phyloP scores from a whole-genome alignment of 2,888 invertebrate species.

The Ditula angustiorana region DNA sequence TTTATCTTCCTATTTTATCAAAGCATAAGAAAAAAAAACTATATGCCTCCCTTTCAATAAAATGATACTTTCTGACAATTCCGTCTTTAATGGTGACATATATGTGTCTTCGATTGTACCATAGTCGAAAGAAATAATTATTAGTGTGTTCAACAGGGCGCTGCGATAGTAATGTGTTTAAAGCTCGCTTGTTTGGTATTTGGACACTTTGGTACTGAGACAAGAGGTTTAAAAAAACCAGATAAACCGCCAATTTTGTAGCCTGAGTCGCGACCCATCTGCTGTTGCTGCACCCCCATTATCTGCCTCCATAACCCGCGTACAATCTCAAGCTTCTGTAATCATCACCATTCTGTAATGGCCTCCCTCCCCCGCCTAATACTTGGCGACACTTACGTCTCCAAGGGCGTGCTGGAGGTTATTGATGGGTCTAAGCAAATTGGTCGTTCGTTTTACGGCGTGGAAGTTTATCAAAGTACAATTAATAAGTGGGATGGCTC shows the following conservation, averaged over 20 bases:
- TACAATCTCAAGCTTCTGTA: constrained; percentile 37
- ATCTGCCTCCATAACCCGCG: constrained; percentile 41
- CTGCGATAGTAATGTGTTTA: too few relatives aligned
- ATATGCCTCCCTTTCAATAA: too few relatives aligned
- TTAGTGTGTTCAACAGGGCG: too few relatives aligned
- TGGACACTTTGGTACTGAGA: too few relatives aligned
- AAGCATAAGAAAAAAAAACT: too few relatives aligned
- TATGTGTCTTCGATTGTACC: too few relatives aligned
- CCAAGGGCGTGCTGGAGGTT: not conserved
- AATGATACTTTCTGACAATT: too few relatives aligned
- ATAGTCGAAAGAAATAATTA: too few relatives aligned
- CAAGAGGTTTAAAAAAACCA: too few relatives aligned
- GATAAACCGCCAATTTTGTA: not conserved
- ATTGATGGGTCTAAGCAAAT: constrained; percentile 11
- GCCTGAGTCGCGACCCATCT: constrained; percentile 37
- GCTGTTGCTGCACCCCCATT: constrained; percentile 38
- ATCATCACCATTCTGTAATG: constrained; percentile 36
- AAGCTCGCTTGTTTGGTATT: too few relatives aligned
- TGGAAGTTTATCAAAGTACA: constrained; percentile 36
- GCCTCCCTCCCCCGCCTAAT: constrained; percentile 8
- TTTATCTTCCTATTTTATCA: too few relatives aligned
- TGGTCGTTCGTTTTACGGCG: constrained; percentile 25
- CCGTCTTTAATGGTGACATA: too few relatives aligned
- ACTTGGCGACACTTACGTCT: not conserved
- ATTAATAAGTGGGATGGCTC: constrained; percentile 28